A percentile compares a stretch with the other conserved stretches of the same genome.
These are phyloP conservation scores for Drosophila orosa DNA, from an alignment of 1,140 invertebrate species.

Conservation along the genomic window DNA sequence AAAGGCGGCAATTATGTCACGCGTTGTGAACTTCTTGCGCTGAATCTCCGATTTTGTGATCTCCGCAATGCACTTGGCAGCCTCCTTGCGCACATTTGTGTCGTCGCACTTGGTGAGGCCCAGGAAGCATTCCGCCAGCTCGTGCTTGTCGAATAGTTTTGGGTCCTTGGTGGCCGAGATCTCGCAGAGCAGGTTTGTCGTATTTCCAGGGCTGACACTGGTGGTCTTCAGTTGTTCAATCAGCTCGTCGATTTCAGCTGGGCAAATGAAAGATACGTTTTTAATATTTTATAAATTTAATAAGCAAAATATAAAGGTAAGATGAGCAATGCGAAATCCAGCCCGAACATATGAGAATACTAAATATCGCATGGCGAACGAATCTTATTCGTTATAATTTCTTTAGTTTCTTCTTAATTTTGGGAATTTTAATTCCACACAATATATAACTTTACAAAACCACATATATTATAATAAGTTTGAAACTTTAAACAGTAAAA, in stretches of 20 bases:
- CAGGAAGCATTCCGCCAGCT: slow-evolving; percentile 77
- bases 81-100: slow-evolving; percentile 77
- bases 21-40: slow-evolving; percentile 87
- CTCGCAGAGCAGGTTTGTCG: slow-evolving; percentile 68
- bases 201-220: slow-evolving; percentile 69
- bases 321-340: too few relatives aligned
- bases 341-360: too few relatives aligned
- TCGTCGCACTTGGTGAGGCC: slow-evolving; percentile 68
- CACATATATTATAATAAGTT: too few relatives aligned
- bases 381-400: too few relatives aligned
- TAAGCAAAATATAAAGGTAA: too few relatives aligned
- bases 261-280: neutral
- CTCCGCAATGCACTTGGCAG: slow-evolving; percentile 89
- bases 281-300: neutral
- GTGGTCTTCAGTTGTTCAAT: slow-evolving; percentile 80
- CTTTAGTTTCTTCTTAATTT: too few relatives aligned
- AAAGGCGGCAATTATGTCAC: slow-evolving; percentile 86
- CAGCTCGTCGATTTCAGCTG: slow-evolving; percentile 82
- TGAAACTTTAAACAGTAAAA: too few relatives aligned
- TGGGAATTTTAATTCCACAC: too few relatives aligned
- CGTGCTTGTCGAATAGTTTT: slow-evolving; percentile 81
- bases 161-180: slow-evolving; percentile 83
- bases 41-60: slow-evolving; percentile 89
- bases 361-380: too few relatives aligned
- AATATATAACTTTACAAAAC: too few relatives aligned